phyloP scores from a whole-genome alignment of 2,797 vertebrate genomes.

The Galagoides demidoff region DNA sequence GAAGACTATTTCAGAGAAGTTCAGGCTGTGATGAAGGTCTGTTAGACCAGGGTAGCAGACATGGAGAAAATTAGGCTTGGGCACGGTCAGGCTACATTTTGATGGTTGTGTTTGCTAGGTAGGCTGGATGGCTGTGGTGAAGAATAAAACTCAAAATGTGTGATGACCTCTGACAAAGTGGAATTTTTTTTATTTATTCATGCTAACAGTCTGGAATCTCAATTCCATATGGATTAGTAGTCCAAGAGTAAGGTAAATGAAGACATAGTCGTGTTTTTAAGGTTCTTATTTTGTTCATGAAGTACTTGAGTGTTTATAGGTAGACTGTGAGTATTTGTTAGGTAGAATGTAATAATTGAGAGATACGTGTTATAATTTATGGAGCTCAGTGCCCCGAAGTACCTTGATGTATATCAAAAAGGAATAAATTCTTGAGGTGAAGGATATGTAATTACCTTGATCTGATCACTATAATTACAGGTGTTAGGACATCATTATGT shows the following conservation, averaged over 20 bases:
- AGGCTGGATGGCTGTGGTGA: background rate
- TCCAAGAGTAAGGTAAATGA: background rate
- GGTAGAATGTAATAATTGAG: background rate
- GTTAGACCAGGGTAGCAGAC: background rate
- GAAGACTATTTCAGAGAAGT: background rate
- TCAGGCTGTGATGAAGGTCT: background rate
- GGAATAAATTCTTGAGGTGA: background rate
- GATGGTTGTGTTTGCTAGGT: background rate
- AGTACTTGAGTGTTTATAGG: background rate
- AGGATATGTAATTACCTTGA: background rate
- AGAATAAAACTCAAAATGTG: background rate
- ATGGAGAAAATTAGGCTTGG: background rate
- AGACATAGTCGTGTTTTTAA: background rate
- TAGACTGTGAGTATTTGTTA: background rate
- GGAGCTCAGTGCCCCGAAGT: background rate
- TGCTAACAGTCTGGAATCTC: background rate
- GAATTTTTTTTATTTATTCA: background rate
- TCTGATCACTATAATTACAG: background rate
- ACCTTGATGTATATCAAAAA: background rate
- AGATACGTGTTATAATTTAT: background rate
- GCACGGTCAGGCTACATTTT: background rate
- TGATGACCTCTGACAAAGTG: background rate
- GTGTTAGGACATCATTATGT: background rate
- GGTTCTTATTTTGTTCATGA: background rate
- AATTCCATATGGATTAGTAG: background rate